Conservation (phyloP, 1,140 invertebrate species). For the Eciton burchellii region DNA sequence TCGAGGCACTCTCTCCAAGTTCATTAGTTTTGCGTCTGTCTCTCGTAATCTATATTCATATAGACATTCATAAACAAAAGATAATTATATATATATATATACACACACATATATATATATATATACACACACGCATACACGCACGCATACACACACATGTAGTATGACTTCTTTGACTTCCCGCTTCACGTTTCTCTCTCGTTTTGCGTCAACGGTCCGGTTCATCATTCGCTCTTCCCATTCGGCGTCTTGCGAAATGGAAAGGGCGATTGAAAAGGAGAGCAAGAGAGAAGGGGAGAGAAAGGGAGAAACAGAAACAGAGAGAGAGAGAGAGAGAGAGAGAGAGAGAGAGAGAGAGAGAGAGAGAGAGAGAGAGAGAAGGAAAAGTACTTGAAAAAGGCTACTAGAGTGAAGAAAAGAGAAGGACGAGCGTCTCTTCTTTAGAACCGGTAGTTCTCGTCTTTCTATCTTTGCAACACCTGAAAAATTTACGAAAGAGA, state of each 20-base stretch:
- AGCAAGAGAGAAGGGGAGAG: conserved; percentile 8
- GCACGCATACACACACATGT: conserved; percentile 4
- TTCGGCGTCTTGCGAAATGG: conserved; percentile 36
- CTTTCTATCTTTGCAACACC: conserved; percentile 44
- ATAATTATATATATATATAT: not conserved
- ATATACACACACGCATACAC: conserved; percentile 6
- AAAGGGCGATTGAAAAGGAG: conserved; percentile 23
- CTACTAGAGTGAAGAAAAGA: conserved; percentile 31
- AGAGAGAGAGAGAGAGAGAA: not conserved
- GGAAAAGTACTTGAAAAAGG: conserved; percentile 50
- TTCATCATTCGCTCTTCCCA: not conserved
- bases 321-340: conserved; percentile 31
- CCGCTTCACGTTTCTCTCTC: conserved; percentile 42
- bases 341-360: not conserved
- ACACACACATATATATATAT: conserved; percentile 15
- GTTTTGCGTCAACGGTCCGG: conserved; percentile 3
- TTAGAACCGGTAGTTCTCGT: conserved; percentile 13
- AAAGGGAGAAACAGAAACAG: no score
- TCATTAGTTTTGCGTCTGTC: conserved; percentile 66
- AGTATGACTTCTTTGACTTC: conserved; percentile 41
- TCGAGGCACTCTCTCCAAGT: conserved; percentile 66
- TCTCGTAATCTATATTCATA: conserved; percentile 45
- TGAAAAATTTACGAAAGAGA: conserved; percentile 66
- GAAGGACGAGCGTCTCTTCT: not conserved
- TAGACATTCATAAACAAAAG: conserved; percentile 1